Percentiles rank a stretch among this genome's conserved stretches.
Evolutionary conservation across 1,140 invertebrate genomes (phyloP).

Genomic region (Colletes latitarsis): DNA sequence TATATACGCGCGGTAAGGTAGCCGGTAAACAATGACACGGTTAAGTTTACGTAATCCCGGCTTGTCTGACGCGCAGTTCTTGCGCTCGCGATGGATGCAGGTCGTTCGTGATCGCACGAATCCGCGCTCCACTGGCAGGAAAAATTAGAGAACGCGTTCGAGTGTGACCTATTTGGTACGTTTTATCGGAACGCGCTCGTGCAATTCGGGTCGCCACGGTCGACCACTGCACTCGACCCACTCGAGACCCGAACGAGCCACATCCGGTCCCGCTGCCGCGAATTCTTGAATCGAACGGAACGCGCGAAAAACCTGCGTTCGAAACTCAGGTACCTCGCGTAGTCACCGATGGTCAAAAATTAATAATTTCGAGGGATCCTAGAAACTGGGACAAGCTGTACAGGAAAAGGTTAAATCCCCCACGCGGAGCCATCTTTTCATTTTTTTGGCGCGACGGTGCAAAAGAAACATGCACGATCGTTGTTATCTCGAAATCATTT

Average conservation of each 20-base stretch:
- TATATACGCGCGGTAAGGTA: slow-evolving; percentile 2
- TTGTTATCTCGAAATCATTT: too few species aligned
- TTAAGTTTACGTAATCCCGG: slow-evolving; percentile 16
- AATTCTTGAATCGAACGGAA: not conserved
- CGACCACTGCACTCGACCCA: not conserved
- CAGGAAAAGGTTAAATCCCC: too few species aligned
- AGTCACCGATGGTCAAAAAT: too few species aligned
- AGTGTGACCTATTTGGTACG: slow-evolving; percentile 5
- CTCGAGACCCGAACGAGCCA: not conserved
- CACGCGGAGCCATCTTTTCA: too few species aligned
- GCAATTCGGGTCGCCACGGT: slow-evolving; percentile 8
- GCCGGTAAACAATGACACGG: slow-evolving; percentile 19
- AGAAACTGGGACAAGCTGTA: too few species aligned
- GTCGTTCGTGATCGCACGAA: not conserved
- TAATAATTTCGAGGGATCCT: too few species aligned
- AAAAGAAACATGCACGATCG: too few species aligned
- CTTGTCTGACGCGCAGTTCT: slow-evolving; percentile 14
- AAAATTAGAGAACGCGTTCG: slow-evolving; percentile 13
- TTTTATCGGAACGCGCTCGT: not conserved
- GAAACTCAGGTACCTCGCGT: too few species aligned
- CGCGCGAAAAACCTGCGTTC: not conserved
- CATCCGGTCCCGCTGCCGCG: not conserved
- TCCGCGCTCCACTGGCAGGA: not conserved
- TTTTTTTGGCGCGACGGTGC: too few species aligned
- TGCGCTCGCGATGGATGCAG: slow-evolving; percentile 2